phyloP scores from a whole-genome alignment of 2,888 invertebrate genomes.

The Chloroclystis v-ata region DNA sequence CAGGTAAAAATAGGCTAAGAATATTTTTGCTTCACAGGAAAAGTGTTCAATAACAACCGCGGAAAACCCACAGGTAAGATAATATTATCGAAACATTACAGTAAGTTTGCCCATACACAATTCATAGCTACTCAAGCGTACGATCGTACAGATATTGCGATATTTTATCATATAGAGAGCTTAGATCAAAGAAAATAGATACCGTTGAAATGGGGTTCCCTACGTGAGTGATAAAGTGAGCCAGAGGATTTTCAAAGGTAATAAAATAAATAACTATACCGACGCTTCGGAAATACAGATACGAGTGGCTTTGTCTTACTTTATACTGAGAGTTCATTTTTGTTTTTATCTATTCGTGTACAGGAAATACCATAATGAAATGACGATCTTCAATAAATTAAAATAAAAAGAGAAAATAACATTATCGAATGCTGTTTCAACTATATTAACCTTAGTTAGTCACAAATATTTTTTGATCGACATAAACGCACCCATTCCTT shows the following conservation, averaged over 20 bases:
- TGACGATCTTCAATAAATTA: too few relatives aligned
- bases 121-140: background rate
- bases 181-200: conserved; percentile 10
- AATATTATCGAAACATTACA: background rate
- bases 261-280: conserved; percentile 9
- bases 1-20: background rate
- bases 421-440: too few relatives aligned
- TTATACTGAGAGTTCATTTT: background rate
- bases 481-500: too few relatives aligned
- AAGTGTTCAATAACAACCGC: too few relatives aligned
- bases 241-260: conserved; percentile 5
- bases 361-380: too few relatives aligned
- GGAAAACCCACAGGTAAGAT: background rate
- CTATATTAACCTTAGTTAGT: too few relatives aligned
- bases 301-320: background rate
- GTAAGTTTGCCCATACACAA: background rate
- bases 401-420: too few relatives aligned
- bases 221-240: conserved; percentile 4
- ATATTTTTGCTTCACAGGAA: background rate
- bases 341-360: too few relatives aligned
- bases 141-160: background rate
- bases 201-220: background rate
- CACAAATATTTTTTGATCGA: too few relatives aligned
- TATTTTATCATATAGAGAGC: conserved; percentile 7
- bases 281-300: background rate